Conservation (phyloP, 2,113 vertebrate genomes). For the Megaleporinus macrocephalus region DNA sequence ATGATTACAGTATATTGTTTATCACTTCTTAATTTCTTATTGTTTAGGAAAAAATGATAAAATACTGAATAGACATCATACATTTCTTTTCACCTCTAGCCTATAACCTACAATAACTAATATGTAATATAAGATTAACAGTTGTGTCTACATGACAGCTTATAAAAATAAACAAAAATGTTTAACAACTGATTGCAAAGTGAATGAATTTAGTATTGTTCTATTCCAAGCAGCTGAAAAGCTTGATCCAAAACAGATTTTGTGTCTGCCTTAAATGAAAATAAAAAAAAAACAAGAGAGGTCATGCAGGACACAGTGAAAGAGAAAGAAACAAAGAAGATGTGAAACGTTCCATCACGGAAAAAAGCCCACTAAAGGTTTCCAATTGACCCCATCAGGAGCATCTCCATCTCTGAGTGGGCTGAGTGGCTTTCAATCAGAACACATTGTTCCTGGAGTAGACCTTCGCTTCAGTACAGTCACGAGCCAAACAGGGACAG, state of each 20-base stretch:
- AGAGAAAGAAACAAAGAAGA: background rate
- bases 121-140: too few species aligned
- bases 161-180: too few species aligned
- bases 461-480: conserved; percentile 55
- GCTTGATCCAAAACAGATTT: background rate
- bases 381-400: conserved; percentile 40
- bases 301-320: conserved; percentile 28
- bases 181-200: too few species aligned
- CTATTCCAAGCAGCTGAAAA: background rate
- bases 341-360: conserved; percentile 10
- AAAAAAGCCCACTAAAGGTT: conserved; percentile 31
- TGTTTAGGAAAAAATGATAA: too few species aligned
- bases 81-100: too few species aligned
- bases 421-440: conserved; percentile 72
- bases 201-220: background rate
- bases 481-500: conserved; percentile 64
- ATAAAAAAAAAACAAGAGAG: conserved; percentile 13
- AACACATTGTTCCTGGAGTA: conserved; percentile 69
- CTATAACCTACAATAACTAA: too few species aligned
- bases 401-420: conserved; percentile 19
- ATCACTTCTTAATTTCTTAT: too few species aligned
- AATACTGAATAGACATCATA: too few species aligned
- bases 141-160: too few species aligned
- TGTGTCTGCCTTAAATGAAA: conserved; percentile 33
- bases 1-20: too few species aligned